phyloP scores from a whole-genome alignment of 2,888 invertebrate species.

The Sepioteuthis lessoniana region DNA sequence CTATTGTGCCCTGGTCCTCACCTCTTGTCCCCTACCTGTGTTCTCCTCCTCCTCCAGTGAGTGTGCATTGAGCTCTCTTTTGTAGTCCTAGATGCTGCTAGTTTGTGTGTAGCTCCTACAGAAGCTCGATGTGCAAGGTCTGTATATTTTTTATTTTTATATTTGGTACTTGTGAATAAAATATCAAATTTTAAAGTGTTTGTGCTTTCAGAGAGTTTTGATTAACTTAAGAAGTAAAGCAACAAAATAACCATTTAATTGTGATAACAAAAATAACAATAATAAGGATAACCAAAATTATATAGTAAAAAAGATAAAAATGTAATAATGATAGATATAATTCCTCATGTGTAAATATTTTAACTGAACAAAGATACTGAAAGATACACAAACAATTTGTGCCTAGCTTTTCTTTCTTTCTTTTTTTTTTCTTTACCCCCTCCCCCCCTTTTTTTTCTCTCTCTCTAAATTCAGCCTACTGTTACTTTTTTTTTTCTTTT shows the following conservation, averaged over 20 bases:
- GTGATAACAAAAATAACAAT: neutral
- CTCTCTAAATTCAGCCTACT: neutral
- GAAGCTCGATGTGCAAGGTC: conserved; percentile 50
- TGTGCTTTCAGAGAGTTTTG: conserved; percentile 48
- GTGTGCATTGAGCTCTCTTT: conserved; percentile 41
- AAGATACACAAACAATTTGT: conserved; percentile 33
- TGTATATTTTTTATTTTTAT: conserved; percentile 65
- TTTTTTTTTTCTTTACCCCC: no score
- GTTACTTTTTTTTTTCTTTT: neutral
- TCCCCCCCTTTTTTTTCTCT: neutral
- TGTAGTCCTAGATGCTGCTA: conserved; percentile 45
- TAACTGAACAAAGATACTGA: neutral
- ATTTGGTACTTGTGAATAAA: conserved; percentile 63
- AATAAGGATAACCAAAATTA: neutral
- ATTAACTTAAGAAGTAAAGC: conserved; percentile 17
- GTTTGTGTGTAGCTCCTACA: conserved; percentile 46
- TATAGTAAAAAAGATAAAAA: neutral
- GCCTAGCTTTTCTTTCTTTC: neutral
- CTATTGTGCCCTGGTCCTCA: neutral
- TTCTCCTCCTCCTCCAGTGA: neutral
- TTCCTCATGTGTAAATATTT: neutral
- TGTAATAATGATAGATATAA: neutral
- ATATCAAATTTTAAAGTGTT: conserved; percentile 50
- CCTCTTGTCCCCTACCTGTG: neutral
- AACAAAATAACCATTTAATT: neutral